Evolutionary conservation across 2,113 vertebrate genomes (phyloP).

Genomic region (Rhadina sibilatrix): DNA sequence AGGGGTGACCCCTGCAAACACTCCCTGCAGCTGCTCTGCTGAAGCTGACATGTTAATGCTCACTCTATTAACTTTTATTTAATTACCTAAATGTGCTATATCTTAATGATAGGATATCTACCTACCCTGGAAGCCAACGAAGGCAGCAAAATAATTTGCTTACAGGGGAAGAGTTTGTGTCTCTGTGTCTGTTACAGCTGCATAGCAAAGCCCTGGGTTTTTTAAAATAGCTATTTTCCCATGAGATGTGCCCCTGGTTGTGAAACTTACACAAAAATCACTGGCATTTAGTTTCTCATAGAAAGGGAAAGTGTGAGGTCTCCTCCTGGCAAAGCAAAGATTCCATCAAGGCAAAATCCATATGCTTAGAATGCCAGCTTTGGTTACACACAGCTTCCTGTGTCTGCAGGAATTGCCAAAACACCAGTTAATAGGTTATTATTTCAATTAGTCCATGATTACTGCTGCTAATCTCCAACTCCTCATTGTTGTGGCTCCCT

Average conservation of each 20-base stretch:
- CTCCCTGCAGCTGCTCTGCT: neutral
- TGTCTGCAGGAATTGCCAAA: conserved; percentile 17
- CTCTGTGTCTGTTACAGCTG: neutral
- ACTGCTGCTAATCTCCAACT: conserved; percentile 61
- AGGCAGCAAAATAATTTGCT: neutral
- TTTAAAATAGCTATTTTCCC: neutral
- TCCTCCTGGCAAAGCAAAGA: neutral
- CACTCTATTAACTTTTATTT: neutral
- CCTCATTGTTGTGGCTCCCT: conserved; percentile 52
- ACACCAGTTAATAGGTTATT: conserved; percentile 65
- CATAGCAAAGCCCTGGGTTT: neutral
- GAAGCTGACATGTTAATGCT: neutral
- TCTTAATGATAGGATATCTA: neutral
- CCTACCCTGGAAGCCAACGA: neutral
- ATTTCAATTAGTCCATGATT: conserved; percentile 69
- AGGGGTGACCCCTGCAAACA: neutral
- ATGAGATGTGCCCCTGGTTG: neutral
- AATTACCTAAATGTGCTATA: neutral
- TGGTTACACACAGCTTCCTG: neutral
- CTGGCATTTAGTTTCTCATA: neutral
- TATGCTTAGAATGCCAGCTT: neutral
- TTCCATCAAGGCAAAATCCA: neutral
- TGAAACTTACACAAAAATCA: neutral
- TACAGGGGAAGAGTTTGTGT: neutral
- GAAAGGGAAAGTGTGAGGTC: neutral